A percentile compares a stretch with the other conserved stretches of the same genome.
These are phyloP conservation scores for Nipponia nippon DNA, from an alignment of 2,113 vertebrate species.

Conservation along the genomic window DNA sequence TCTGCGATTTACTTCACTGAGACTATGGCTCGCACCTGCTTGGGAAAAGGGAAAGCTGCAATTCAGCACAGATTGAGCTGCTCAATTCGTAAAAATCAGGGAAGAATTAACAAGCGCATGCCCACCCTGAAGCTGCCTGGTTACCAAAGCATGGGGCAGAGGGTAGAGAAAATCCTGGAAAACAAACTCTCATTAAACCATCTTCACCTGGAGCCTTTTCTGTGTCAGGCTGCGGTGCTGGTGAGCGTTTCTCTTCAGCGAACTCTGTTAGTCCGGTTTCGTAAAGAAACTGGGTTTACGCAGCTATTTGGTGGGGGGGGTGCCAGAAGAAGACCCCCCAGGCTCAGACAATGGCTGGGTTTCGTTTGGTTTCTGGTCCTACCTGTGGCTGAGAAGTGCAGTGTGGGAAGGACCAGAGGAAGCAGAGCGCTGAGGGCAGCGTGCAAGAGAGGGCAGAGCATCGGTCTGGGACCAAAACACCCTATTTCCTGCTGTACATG, in stretches of 20 bases:
- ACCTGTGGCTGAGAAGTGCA: background rate
- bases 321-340: background rate
- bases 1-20: background rate
- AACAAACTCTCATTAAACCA: background rate
- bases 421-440: background rate
- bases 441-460: background rate
- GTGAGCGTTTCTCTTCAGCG: accelerated
- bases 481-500: background rate
- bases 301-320: background rate
- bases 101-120: background rate
- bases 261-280: background rate
- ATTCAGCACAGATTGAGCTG: background rate
- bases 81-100: background rate
- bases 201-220: background rate
- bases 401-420: background rate
- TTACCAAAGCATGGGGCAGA: background rate
- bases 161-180: background rate
- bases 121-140: background rate
- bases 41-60: background rate
- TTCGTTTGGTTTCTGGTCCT: background rate
- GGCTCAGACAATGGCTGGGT: background rate
- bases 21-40: background rate
- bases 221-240: background rate
- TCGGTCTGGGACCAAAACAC: background rate
- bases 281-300: background rate